These are phyloP conservation scores for Lithophane leautieri DNA, from an alignment of 2,888 invertebrate species.

Conservation along the genomic window DNA sequence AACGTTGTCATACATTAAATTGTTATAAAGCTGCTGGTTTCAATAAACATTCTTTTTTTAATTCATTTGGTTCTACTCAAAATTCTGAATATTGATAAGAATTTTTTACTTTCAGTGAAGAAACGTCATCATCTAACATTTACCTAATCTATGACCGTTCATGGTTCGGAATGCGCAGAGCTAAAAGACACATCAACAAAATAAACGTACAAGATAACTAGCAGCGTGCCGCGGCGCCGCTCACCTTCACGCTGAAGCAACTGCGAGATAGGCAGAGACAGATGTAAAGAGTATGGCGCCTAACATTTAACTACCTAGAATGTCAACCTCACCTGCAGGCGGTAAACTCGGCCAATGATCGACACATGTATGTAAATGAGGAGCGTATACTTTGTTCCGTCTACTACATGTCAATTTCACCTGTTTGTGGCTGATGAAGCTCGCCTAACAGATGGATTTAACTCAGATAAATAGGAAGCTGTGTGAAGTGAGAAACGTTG, in stretches of 20 bases:
- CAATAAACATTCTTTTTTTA: neutral
- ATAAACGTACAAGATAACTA: conserved; percentile 84
- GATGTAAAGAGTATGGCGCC: conserved; percentile 33
- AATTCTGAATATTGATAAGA: no score
- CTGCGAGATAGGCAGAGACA: conserved; percentile 54
- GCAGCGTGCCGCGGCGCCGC: conserved; percentile 67
- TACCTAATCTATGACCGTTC: conserved; percentile 73
- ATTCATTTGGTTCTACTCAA: neutral
- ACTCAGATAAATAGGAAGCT: conserved; percentile 22
- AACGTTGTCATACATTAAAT: neutral
- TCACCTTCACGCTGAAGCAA: conserved; percentile 57
- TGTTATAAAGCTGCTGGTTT: neutral
- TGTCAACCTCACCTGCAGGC: conserved; percentile 39
- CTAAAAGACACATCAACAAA: conserved; percentile 87
- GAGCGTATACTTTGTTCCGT: conserved; percentile 19
- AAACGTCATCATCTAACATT: conserved; percentile 25
- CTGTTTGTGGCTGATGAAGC: conserved; percentile 26
- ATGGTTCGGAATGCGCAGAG: conserved; percentile 84
- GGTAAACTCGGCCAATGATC: conserved; percentile 37
- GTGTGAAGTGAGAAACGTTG: neutral
- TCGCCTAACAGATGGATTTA: conserved; percentile 20
- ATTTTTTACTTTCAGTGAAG: no score
- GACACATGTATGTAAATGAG: conserved; percentile 46
- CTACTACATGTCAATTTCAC: conserved; percentile 27
- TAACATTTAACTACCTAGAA: conserved; percentile 30